These are phyloP conservation scores for Cisticola juncidis DNA, from an alignment of 2,113 vertebrate species.

Conservation along the genomic window DNA sequence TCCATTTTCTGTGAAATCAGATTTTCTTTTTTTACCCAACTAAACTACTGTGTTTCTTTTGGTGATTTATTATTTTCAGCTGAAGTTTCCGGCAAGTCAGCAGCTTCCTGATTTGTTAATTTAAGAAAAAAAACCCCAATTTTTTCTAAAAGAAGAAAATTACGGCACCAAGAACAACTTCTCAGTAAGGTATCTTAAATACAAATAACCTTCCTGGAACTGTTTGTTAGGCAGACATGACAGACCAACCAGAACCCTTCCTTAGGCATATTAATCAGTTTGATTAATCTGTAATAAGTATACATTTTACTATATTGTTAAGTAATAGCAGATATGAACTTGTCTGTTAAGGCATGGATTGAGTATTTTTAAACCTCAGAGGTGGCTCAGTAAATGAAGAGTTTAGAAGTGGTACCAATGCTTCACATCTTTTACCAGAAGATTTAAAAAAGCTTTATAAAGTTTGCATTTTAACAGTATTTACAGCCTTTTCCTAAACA, in stretches of 20 bases:
- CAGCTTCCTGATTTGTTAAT: constrained; percentile 7
- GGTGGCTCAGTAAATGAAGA: background rate
- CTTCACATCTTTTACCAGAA: background rate
- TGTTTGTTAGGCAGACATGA: constrained; percentile 11
- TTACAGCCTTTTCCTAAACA: background rate
- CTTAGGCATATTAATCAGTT: constrained; percentile 10
- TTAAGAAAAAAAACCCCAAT: background rate
- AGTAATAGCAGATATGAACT: background rate
- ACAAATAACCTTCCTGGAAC: constrained; percentile 42
- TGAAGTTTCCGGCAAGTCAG: constrained; percentile 10
- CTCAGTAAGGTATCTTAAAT: constrained; percentile 13
- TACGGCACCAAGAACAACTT: background rate
- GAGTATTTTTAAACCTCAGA: background rate
- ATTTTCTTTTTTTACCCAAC: background rate
- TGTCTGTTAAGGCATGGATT: background rate
- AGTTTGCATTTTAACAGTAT: background rate
- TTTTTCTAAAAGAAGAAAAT: background rate
- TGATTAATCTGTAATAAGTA: background rate
- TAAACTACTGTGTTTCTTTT: constrained; percentile 10
- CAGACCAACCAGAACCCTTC: background rate
- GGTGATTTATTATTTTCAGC: background rate
- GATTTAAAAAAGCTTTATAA: background rate
- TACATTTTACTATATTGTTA: background rate
- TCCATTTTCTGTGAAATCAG: background rate
- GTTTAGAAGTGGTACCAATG: background rate